Evolutionary conservation across 1,140 invertebrate genomes (phyloP).

Genomic region (Dendroctonus ponderosae): DNA sequence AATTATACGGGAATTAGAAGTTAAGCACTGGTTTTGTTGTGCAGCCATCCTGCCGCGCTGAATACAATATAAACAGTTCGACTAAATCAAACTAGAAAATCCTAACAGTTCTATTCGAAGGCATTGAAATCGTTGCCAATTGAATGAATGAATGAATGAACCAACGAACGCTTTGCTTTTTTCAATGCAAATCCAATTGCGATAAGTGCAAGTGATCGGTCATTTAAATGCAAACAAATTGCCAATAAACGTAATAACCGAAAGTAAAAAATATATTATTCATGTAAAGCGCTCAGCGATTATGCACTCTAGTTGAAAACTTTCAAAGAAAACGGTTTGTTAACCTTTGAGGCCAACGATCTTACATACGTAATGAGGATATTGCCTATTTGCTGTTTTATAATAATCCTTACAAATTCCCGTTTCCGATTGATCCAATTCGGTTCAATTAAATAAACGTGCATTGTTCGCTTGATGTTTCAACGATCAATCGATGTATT

Average conservation of each 20-base stretch:
- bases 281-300: conserved; percentile 21
- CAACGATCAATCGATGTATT: no score
- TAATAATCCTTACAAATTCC: conserved; percentile 10
- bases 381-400: conserved; percentile 26
- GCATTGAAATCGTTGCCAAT: neutral
- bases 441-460: no score
- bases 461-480: no score
- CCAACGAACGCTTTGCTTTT: conserved; percentile 6
- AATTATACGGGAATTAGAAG: no score
- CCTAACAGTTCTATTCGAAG: neutral
- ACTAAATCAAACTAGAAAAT: no score
- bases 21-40: no score
- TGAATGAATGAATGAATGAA: neutral
- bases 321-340: conserved; percentile 30
- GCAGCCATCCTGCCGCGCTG: no score
- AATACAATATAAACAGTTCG: no score
- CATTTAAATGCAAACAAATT: conserved; percentile 22
- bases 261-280: conserved; percentile 30
- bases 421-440: neutral
- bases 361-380: conserved; percentile 25
- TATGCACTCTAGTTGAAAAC: conserved; percentile 23
- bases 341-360: conserved; percentile 24
- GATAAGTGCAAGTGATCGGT: conserved; percentile 17
- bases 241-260: conserved; percentile 24
- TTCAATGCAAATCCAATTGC: conserved; percentile 22